Percentiles rank a stretch among this genome's conserved stretches.
phyloP scores from a whole-genome alignment of 2,113 vertebrate genomes.

The Istiophorus platypterus region DNA sequence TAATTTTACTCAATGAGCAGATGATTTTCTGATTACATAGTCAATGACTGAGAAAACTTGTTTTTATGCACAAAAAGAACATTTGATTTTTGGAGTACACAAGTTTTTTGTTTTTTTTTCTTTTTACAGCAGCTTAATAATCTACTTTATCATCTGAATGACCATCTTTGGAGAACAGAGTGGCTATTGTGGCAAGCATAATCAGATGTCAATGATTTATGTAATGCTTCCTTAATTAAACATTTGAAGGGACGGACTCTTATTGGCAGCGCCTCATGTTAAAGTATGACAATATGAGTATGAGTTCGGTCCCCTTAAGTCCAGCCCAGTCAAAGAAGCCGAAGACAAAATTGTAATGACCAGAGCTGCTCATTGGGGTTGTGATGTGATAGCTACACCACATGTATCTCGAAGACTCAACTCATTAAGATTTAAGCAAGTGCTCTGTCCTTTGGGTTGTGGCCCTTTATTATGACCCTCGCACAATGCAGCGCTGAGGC shows the following conservation, averaged over 20 bases:
- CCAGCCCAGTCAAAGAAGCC: conserved; percentile 48
- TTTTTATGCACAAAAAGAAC: conserved; percentile 12
- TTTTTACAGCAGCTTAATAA: conserved; percentile 28
- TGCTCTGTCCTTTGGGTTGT: neutral
- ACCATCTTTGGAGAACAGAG: conserved; percentile 42
- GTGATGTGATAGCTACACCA: conserved; percentile 46
- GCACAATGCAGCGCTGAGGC: conserved; percentile 29
- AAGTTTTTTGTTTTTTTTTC: neutral
- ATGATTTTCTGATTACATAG: conserved; percentile 37
- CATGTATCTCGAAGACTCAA: conserved; percentile 26
- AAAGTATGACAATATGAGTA: conserved; percentile 62
- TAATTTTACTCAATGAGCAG: conserved; percentile 29
- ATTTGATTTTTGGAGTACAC: conserved; percentile 1
- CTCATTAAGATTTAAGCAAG: conserved; percentile 59
- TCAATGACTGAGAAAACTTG: neutral
- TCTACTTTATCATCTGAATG: conserved; percentile 19
- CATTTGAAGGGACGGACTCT: conserved; percentile 46
- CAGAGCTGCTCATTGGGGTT: conserved; percentile 37
- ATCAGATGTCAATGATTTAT: conserved; percentile 53
- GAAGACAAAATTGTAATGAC: conserved; percentile 49
- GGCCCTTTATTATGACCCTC: conserved; percentile 27
- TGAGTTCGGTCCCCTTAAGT: conserved; percentile 41
- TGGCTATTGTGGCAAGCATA: conserved; percentile 47
- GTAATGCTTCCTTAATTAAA: conserved; percentile 67
- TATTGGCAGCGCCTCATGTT: conserved; percentile 43